A percentile compares a stretch with the other conserved stretches of the same genome.
Conservation (phyloP, 2,113 vertebrate genomes). For the Cephalopholis sonnerati region DNA sequence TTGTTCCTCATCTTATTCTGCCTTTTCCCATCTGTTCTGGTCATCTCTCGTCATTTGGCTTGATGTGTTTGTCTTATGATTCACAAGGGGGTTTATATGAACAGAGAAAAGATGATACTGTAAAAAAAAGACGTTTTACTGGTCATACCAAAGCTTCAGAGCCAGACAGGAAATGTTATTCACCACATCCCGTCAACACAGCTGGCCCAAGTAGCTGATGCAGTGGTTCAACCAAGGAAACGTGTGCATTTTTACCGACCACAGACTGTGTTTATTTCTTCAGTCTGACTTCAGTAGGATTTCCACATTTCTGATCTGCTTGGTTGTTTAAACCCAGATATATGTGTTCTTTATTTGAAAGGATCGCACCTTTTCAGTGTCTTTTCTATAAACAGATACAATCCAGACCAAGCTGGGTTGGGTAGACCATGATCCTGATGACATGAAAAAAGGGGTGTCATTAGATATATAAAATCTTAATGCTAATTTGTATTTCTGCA, state of each 20-base stretch:
- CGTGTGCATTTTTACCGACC: slow-evolving; percentile 21
- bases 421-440: not conserved
- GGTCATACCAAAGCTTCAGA: not conserved
- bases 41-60: not conserved
- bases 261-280: slow-evolving; percentile 2
- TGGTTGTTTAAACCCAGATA: not conserved
- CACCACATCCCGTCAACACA: slow-evolving; percentile 56
- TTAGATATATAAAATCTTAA: not conserved
- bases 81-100: not conserved
- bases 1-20: not conserved
- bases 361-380: not conserved
- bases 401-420: not conserved
- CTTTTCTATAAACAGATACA: not conserved
- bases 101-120: not conserved
- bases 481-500: not conserved
- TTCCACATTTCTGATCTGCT: not conserved
- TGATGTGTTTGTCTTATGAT: not conserved
- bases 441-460: not conserved
- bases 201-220: slow-evolving; percentile 32
- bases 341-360: no score
- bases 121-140: not conserved
- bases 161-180: slow-evolving; percentile 60
- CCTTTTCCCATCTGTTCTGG: not conserved
- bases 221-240: slow-evolving; percentile 6
- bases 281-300: not conserved